Evolutionary conservation across 2,888 invertebrate genomes (phyloP).

Genomic region (Saturnia pavonia): DNA sequence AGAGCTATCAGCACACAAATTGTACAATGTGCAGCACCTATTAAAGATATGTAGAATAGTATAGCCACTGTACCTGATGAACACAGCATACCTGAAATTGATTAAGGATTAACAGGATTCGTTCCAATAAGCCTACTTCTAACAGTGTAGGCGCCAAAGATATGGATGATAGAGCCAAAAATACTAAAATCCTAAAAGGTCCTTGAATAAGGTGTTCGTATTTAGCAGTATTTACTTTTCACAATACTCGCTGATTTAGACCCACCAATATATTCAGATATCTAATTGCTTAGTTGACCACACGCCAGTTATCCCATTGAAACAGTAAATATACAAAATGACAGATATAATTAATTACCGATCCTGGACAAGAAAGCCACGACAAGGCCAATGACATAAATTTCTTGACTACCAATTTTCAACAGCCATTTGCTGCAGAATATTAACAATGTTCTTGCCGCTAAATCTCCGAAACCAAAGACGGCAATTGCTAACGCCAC

Average conservation of each 20-base stretch:
- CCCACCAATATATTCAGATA: background rate
- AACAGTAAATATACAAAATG: background rate
- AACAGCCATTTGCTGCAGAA: constrained; percentile 74
- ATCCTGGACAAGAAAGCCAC: constrained; percentile 75
- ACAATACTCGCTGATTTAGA: background rate
- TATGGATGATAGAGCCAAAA: background rate
- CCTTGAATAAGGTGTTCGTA: background rate
- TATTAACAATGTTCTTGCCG: constrained; percentile 81
- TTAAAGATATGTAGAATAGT: constrained; percentile 54
- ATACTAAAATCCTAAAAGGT: background rate
- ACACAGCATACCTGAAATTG: constrained; percentile 55
- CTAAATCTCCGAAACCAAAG: constrained; percentile 84
- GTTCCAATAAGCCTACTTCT: background rate
- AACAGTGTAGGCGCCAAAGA: background rate
- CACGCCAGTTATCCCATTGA: background rate
- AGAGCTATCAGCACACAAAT: constrained; percentile 77
- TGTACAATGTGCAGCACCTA: constrained; percentile 80
- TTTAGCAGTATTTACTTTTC: background rate
- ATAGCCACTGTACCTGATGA: constrained; percentile 45
- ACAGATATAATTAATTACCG: constrained; percentile 73
- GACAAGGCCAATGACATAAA: constrained; percentile 82
- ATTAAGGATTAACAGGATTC: background rate
- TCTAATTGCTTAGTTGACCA: background rate
- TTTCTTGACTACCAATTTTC: constrained; percentile 80
- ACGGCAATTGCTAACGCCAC: constrained; percentile 84